Evolutionary conservation across 37 sponge, comb jelly and placozoan genomes (phyloP), one percentile per base, ranked within the genome.

Genomic region (Halichondria panicea): DNA sequence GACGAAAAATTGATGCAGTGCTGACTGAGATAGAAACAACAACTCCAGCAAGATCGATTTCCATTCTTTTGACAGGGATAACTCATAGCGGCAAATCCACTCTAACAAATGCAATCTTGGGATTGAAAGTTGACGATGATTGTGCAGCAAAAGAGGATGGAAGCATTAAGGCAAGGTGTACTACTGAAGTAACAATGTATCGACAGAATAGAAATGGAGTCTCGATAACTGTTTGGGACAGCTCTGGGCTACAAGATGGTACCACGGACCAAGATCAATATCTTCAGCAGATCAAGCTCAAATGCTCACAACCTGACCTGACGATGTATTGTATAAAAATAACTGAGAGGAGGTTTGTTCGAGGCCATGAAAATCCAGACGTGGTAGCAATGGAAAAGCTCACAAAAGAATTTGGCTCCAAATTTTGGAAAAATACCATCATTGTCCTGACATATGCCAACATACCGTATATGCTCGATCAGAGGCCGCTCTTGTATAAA

Each of bases 371-470:
- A 7, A 63, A 63, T 63, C 65, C 65, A 31, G 65, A 63, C 37
- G 71, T 43, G 4, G 9, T 7, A 7, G 71, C 50, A 48, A 50
- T 71, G 71, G 48, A 27, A 41, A 34, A 44, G 71, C 4, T 71
- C 9, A 71, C 71, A 34, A 15, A 25, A 32, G 33, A 6, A 8
- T 34, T 71, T 43, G 71, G 71, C 8, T 2, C 35, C 8, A n/a
- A 48, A 8, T 13, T 71, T 11, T 71, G 71, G 71, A 48, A 52
- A 4, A 43, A 44, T 24, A 15, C 71, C 5, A 53, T 71, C 8
- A 37, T 71, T 4, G 55, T 52, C 27, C 44, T 71, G 34, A 71
- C 71, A 6, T 53, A 22, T 71, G 55, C 55, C n/a, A 71, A 71
- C 18, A 3, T 19, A n/a, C n/a, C n/a, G n/a, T n/a, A n/a, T n/a